A percentile compares a stretch with the other conserved stretches of the same genome.
Conservation (phyloP, 2,797 vertebrate species). For the Notamacropus eugenii region DNA sequence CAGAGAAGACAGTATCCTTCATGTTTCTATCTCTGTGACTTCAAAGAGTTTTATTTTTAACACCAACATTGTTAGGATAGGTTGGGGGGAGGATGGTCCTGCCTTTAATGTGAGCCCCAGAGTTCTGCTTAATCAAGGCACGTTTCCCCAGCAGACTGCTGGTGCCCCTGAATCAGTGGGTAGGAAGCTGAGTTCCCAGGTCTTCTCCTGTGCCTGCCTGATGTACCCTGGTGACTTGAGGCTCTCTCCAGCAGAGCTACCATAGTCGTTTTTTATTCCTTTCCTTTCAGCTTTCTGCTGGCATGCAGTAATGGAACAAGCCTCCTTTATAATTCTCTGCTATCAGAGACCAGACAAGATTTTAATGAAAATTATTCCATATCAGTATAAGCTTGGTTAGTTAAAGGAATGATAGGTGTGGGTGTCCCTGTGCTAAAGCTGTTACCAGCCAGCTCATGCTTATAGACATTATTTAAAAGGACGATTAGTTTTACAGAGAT, state of each 20-base stretch:
- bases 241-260: conserved; percentile 14
- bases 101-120: conserved; percentile 37
- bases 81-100: conserved; percentile 5
- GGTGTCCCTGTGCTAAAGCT: neutral
- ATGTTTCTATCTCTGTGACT: neutral
- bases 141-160: neutral
- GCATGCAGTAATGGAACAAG: conserved; percentile 12
- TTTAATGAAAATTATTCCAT: conserved; percentile 7
- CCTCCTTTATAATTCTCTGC: neutral
- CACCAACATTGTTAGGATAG: conserved; percentile 29
- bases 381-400: neutral
- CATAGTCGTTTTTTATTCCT: neutral
- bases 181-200: neutral
- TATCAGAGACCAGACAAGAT: conserved; percentile 36
- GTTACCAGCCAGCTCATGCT: neutral
- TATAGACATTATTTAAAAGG: neutral
- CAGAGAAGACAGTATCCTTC: conserved; percentile 99
- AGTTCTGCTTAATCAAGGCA: conserved; percentile 6
- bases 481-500: neutral
- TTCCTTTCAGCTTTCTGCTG: conserved; percentile 35
- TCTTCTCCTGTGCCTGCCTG: conserved; percentile 49
- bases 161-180: conserved; percentile 56
- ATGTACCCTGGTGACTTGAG: neutral
- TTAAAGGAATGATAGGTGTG: conserved; percentile 37
- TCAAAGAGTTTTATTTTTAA: conserved; percentile 28